Percentiles rank a stretch among this genome's conserved stretches.
Evolutionary conservation across 2,888 invertebrate species (phyloP).

Genomic region (Melinaea marsaeus): DNA sequence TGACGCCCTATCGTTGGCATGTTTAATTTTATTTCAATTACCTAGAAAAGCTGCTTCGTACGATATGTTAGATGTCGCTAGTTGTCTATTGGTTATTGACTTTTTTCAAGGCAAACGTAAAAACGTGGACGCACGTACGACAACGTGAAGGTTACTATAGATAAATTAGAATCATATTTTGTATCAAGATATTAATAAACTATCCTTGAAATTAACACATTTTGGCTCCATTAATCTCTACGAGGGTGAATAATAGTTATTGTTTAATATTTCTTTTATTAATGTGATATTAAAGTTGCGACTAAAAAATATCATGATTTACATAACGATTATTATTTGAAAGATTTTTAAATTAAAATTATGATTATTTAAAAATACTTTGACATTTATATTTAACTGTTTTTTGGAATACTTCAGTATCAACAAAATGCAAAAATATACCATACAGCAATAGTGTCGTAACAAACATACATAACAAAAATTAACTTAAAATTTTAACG

Average conservation of each 20-base stretch:
- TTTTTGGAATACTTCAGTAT: too few relatives aligned
- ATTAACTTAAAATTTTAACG: too few relatives aligned
- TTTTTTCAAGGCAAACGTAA: slow-evolving; percentile 35
- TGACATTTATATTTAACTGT: too few relatives aligned
- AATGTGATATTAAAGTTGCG: too few relatives aligned
- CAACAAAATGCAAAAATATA: too few relatives aligned
- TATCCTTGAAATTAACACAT: slow-evolving; percentile 33
- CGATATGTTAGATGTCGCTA: slow-evolving; percentile 53
- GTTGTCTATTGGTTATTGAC: slow-evolving; percentile 40
- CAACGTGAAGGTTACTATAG: slow-evolving; percentile 33
- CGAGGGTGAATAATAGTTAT: slow-evolving; percentile 10
- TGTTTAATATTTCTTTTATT: neutral
- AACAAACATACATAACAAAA: too few relatives aligned
- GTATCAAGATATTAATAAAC: slow-evolving; percentile 28
- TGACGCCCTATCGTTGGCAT: neutral
- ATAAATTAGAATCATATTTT: slow-evolving; percentile 26
- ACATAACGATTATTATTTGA: too few relatives aligned
- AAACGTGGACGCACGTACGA: slow-evolving; percentile 31
- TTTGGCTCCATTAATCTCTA: slow-evolving; percentile 12
- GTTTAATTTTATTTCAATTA: slow-evolving; percentile 15
- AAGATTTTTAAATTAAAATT: too few relatives aligned
- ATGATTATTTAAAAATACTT: too few relatives aligned
- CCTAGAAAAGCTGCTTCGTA: slow-evolving; percentile 31
- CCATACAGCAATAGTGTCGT: too few relatives aligned
- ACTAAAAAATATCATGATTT: too few relatives aligned